A percentile compares a stretch with the other conserved stretches of the same genome.
These are phyloP conservation scores for Fregetta grallaria DNA, from an alignment of 2,113 vertebrate species.

Conservation along the genomic window DNA sequence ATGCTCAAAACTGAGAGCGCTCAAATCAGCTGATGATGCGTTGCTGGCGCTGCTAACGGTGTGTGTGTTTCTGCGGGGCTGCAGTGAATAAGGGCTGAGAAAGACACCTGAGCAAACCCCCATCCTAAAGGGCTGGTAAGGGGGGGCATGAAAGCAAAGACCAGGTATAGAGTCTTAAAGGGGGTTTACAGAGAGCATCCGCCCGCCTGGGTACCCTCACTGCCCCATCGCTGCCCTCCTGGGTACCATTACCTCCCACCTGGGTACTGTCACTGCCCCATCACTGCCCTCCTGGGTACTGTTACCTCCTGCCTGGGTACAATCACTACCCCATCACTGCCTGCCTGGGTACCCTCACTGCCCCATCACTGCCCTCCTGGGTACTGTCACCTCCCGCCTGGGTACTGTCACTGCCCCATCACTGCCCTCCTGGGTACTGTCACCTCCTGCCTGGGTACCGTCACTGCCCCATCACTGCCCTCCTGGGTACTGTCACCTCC, in stretches of 20 bases:
- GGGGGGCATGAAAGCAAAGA: neutral
- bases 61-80: neutral
- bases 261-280: rapidly evolving
- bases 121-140: rapidly evolving
- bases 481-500: no score
- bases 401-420: no score
- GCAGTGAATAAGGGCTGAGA: neutral
- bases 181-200: neutral
- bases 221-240: rapidly evolving
- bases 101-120: neutral
- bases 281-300: neutral
- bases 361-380: neutral
- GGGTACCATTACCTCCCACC: rapidly evolving
- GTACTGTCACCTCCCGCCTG: no score
- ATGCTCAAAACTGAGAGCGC: rapidly evolving
- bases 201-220: neutral
- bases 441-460: no score
- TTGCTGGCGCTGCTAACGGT: rapidly evolving
- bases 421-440: no score
- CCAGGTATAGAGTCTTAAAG: neutral
- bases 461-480: no score
- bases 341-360: neutral
- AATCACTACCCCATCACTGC: no score
- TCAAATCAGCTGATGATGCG: neutral
- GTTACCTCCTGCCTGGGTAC: rapidly evolving